Evolutionary conservation across 1,140 invertebrate genomes (phyloP).

Genomic region (Trachymyrmex cornetzi): DNA sequence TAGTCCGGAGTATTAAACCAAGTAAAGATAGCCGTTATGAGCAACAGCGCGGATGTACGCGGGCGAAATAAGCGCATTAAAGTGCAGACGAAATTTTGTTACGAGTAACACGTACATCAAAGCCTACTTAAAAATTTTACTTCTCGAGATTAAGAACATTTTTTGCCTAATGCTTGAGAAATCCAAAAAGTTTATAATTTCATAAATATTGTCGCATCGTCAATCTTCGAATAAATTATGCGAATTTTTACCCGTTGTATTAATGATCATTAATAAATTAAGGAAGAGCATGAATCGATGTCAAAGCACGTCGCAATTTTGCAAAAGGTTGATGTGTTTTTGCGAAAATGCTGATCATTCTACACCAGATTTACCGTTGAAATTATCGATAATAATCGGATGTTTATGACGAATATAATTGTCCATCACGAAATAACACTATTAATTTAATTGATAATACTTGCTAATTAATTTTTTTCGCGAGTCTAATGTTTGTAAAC

Average conservation of each 20-base stretch:
- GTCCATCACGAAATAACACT: not conserved
- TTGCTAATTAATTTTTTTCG: conserved; percentile 37
- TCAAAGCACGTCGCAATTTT: not conserved
- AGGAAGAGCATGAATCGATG: conserved; percentile 32
- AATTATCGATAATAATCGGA: conserved; percentile 30
- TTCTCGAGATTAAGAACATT: not conserved
- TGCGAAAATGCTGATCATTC: not conserved
- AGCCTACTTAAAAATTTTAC: not conserved
- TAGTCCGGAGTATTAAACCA: conserved; percentile 51
- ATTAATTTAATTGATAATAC: conserved; percentile 31
- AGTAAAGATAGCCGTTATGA: conserved; percentile 16
- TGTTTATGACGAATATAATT: conserved; percentile 18
- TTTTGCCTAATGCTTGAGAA: not conserved
- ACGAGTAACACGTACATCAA: not conserved
- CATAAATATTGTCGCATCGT: conserved; percentile 50
- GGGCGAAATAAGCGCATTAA: not conserved
- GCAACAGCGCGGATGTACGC: not conserved
- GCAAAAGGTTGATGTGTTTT: conserved; percentile 8
- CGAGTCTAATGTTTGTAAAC: not conserved
- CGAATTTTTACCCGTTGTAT: conserved; percentile 21
- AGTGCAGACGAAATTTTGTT: conserved; percentile 29
- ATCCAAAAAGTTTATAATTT: conserved; percentile 12
- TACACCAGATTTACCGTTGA: not conserved
- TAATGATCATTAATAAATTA: conserved; percentile 64
- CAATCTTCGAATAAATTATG: conserved; percentile 44